Base-by-base conservation (phyloP, 2,888 invertebrate species). In the Drosophila demipolita region DNA sequence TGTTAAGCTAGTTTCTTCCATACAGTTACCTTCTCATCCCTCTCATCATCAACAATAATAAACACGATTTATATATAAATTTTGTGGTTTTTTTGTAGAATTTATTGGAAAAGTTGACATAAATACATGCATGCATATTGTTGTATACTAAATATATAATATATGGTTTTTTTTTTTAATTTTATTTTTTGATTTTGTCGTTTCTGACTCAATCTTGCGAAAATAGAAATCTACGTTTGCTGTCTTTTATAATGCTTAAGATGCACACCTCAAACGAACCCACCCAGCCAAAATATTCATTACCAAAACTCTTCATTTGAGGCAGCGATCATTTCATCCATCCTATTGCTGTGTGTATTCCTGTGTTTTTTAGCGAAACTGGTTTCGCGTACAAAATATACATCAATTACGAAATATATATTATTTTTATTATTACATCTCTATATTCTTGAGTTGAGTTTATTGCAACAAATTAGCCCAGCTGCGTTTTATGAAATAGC, bases 41-140 rank as follows among this genome's bases (percentile, higher is more conserved):
- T 23, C 72, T 50, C 11, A 15, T 1, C 12, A 11, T 32, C 45
- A 50, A 20, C 36, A 38, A 67, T 32, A n/a, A 59, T n/a, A 29
- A 11, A 52, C 2, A 33, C 36, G 20, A 40, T 12, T 9, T 38
- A 17, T 8, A n/a, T 36, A 8, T 26, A 33, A 17, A 11, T 11
- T 17, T 35, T 54, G 68, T 55, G 36, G 40, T 52, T 69, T 71
- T 88, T 85, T 84, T 83, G 78, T 83, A 84, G 87, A 90, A 91
- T 91, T 92, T 92, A 92, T 92, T 92, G 87, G 92, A 91, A 91
- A 91, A 92, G 89, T 91, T 90, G 92, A 91, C 91, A 92, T 91
- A 92, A 91, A 92, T 91, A 92, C 91, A 91, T 91, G 92, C 92
- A 91, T 91, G 91, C 92, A 89, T 91, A 91, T 88, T 90, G 87